Percentiles rank a stretch among this genome's conserved stretches.
Conservation (phyloP, 2,113 vertebrate genomes). For the Neodon shergylaensis region DNA sequence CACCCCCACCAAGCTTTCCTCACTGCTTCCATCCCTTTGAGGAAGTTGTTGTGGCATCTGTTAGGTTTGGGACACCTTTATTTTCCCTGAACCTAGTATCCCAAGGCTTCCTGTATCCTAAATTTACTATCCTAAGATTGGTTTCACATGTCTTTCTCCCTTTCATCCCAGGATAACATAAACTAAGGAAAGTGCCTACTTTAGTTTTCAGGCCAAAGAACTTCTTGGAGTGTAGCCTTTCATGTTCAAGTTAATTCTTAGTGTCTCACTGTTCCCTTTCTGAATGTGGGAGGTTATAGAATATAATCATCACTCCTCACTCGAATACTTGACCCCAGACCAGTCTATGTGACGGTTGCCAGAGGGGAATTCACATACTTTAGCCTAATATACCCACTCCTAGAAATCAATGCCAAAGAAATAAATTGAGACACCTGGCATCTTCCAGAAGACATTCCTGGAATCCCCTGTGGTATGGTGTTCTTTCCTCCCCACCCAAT, state of each 20-base stretch:
- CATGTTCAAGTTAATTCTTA: neutral
- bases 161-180: conserved; percentile 27
- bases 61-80: neutral
- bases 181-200: neutral
- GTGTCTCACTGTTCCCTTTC: neutral
- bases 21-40: neutral
- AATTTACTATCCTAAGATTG: neutral
- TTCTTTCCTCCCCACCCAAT: neutral
- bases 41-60: neutral
- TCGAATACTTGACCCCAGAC: neutral
- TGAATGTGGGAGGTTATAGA: neutral
- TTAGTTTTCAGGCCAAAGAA: neutral
- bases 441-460: neutral
- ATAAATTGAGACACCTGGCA: neutral
- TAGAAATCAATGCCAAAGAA: neutral
- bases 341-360: neutral
- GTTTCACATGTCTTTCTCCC: neutral
- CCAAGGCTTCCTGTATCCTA: neutral
- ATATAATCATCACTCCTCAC: neutral
- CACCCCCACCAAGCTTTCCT: neutral
- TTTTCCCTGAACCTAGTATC: neutral
- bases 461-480: neutral
- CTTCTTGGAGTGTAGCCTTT: neutral
- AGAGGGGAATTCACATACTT: neutral
- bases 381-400: neutral